Evolutionary conservation across 2,888 invertebrate species (phyloP).

Genomic region (Busseola fusca): DNA sequence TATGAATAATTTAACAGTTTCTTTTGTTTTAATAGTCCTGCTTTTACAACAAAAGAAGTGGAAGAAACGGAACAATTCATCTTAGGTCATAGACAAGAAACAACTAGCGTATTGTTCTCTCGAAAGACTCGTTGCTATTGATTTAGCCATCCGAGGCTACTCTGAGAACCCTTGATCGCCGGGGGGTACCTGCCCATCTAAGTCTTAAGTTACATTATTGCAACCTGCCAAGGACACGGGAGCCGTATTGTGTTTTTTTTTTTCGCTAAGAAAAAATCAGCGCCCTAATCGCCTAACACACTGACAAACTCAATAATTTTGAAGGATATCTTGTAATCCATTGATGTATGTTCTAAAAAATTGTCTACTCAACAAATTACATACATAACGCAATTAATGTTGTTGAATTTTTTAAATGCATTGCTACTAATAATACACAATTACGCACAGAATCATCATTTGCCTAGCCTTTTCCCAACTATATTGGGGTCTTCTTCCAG

Average conservation of each 20-base stretch:
- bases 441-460: no score
- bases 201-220: conserved; percentile 18
- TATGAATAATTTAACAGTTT: not conserved
- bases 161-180: conserved; percentile 17
- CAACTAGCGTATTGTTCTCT: conserved; percentile 19
- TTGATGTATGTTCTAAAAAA: no score
- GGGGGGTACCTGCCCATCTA: not conserved
- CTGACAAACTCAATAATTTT: no score
- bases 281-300: no score
- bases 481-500: no score
- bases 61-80: conserved; percentile 7
- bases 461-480: no score
- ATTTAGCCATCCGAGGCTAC: conserved; percentile 21
- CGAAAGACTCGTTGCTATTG: conserved; percentile 13
- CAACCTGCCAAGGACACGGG: not conserved
- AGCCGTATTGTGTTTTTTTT: not conserved
- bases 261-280: not conserved
- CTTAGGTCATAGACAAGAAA: conserved; percentile 20
- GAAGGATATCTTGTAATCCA: no score
- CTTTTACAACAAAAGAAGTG: not conserved
- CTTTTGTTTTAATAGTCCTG: not conserved
- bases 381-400: no score
- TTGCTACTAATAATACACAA: no score
- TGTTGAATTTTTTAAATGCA: no score
- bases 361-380: no score